These are phyloP conservation scores for Rhinoderma darwinii DNA, from an alignment of 2,113 vertebrate genomes.

Conservation along the genomic window DNA sequence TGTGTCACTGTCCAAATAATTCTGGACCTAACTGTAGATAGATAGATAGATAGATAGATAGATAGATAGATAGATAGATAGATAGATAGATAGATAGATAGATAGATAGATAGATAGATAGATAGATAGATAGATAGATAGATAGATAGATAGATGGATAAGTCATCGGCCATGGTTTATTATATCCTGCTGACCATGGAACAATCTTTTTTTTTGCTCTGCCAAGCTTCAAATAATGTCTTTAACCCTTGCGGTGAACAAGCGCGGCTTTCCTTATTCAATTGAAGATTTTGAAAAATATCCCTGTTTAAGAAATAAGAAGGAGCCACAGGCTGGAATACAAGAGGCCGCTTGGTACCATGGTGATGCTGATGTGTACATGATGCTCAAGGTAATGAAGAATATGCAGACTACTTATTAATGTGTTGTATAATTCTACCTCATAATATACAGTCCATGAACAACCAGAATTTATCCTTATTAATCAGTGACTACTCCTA, in stretches of 20 bases:
- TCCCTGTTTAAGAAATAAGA: conserved; percentile 56
- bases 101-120: too few relatives aligned
- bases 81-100: too few relatives aligned
- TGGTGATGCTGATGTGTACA: conserved; percentile 67
- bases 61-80: too few relatives aligned
- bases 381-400: conserved; percentile 65
- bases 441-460: too few relatives aligned
- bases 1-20: too few relatives aligned
- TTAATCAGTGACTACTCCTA: too few relatives aligned
- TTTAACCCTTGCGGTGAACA: not conserved
- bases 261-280: conserved; percentile 63
- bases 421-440: too few relatives aligned
- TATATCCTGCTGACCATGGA: not conserved
- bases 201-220: not conserved
- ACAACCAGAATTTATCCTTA: too few relatives aligned
- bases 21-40: too few relatives aligned
- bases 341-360: conserved; percentile 65
- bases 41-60: too few relatives aligned
- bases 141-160: too few relatives aligned
- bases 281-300: conserved; percentile 70
- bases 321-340: not conserved
- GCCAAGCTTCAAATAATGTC: not conserved
- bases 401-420: not conserved
- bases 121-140: too few relatives aligned
- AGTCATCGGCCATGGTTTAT: not conserved